phyloP scores from a whole-genome alignment of 2,113 vertebrate species.

The Origma solitaria region DNA sequence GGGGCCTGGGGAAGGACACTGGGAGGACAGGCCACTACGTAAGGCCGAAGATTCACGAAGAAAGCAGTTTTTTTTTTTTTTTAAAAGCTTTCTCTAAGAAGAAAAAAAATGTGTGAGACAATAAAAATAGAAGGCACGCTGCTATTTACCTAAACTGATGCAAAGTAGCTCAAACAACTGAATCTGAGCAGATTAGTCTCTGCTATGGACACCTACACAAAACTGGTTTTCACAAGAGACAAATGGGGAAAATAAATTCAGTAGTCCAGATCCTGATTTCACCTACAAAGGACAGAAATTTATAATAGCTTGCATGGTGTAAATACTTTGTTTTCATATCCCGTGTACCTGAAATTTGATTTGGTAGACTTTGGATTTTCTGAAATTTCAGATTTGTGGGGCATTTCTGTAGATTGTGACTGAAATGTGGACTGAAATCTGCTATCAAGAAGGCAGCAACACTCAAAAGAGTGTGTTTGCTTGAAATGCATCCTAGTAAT shows the following conservation, averaged over 20 bases:
- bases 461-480: background rate
- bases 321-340: background rate
- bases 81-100: conserved; percentile 47
- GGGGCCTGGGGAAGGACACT: conserved; percentile 92
- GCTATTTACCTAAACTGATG: conserved; percentile 36
- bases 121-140: background rate
- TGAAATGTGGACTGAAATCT: background rate
- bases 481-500: conserved; percentile 15
- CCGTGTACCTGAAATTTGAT: background rate
- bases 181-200: conserved; percentile 4
- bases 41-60: conserved; percentile 71
- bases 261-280: background rate
- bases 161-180: conserved; percentile 45
- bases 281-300: background rate
- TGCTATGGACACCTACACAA: background rate
- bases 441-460: background rate
- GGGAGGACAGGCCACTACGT: conserved; percentile 91
- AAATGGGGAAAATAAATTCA: conserved; percentile 41
- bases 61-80: conserved; percentile 57
- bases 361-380: background rate
- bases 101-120: conserved; percentile 28
- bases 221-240: background rate
- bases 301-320: background rate
- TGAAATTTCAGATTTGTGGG: background rate
- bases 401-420: background rate